phyloP scores from a whole-genome alignment of 2,888 invertebrate genomes.

The Acanthosepion esculentum region DNA sequence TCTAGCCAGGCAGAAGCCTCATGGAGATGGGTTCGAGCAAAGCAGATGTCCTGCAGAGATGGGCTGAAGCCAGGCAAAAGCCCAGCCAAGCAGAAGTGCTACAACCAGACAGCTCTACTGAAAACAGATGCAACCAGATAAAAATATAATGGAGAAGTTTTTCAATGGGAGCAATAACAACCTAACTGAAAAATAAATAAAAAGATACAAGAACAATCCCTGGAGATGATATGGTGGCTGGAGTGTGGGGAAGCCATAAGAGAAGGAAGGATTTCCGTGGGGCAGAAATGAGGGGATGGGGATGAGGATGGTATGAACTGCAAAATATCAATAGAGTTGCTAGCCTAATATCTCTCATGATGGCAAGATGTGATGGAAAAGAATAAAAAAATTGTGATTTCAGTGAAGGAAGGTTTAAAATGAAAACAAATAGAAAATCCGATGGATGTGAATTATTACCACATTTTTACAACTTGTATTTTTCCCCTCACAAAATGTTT shows the following conservation, averaged over 20 bases:
- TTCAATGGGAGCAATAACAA: background rate
- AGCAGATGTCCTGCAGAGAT: too few species aligned
- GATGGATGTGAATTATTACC: too few species aligned
- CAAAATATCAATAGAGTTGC: background rate
- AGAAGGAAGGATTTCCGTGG: too few species aligned
- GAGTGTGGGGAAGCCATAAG: background rate
- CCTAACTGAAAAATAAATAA: background rate
- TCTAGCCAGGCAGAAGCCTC: too few species aligned
- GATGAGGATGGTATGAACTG: background rate
- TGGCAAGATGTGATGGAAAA: background rate
- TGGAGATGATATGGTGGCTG: background rate
- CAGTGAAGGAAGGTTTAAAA: too few species aligned
- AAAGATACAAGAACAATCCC: background rate
- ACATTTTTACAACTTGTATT: too few species aligned
- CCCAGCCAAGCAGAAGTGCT: too few species aligned
- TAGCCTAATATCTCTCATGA: background rate
- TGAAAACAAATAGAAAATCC: too few species aligned
- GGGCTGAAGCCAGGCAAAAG: too few species aligned
- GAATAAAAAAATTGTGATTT: too few species aligned
- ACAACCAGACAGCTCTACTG: background rate
- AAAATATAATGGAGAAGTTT: background rate
- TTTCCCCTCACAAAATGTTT: too few species aligned
- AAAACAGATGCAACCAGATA: background rate
- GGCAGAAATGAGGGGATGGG: background rate
- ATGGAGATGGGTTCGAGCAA: too few species aligned